Base-by-base conservation (phyloP, 2,888 invertebrate species). In the Drosophila anomalipes region DNA sequence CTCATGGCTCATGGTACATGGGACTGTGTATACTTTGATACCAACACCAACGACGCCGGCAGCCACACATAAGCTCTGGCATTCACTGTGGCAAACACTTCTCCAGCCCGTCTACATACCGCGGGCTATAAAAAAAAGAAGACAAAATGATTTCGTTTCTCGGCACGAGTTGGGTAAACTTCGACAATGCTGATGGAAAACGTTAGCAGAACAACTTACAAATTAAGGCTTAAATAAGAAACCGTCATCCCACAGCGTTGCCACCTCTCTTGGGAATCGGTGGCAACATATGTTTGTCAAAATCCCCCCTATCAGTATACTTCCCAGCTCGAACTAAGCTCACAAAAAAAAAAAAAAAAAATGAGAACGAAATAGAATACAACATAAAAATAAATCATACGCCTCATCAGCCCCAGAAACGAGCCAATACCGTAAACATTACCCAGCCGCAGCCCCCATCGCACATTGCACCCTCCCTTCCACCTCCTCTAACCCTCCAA, bases 371-470 rank as follows among this genome's bases (percentile, higher is more conserved):
- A 73, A 82, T 78, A 79, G 79, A 82, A 82, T 79, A 82, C 75
- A 68, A 69, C 91, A 86, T 86, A 86, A 86, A 85, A 91, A 86
- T 86, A 86, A 86, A 86, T 86, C 86, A 86, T 86, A 86, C 86
- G 86, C 86, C 86, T 88, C 86, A 86, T 91, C 86, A 88, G 89
- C 77, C 86, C 74, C 68, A 77, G 74, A 87, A 86, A 69, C 68
- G 74, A 84, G 91, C 79, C 91, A 89, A 87, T 91, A 71, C 77
- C 74, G 70, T 79, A 66, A 70, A 75, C 85, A 91, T 89, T 83
- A 81, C 59, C 58, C 72, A 58, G 71, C 81, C 74, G 56, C 75
- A 68, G 62, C 16, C 35, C 61, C 54, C 59, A 16, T 35, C 39
- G 5, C 44, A 44, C 62, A 53, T 26, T 33, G n/a, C 35, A 35